Evolutionary conservation across 35 echinoderm and acorn worm species (phyloP), one percentile per base, ranked within the genome.

Genomic region (Chiridota heheva): DNA sequence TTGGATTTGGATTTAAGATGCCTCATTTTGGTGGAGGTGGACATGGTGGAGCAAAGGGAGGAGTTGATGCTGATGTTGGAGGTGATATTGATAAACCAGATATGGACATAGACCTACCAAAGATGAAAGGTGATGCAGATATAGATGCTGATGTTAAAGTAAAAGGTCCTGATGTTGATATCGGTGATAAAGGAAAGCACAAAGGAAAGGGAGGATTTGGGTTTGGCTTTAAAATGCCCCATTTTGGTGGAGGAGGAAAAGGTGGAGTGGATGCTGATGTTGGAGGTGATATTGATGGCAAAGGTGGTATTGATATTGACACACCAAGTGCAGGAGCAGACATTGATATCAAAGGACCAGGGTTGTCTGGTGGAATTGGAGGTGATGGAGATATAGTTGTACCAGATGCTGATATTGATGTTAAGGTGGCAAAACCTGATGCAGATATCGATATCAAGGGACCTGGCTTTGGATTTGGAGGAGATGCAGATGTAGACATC

Each of bases 161-260:
- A 28, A 30, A 82, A 51, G 63, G 36, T 20, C 44, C 45, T 18
- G 63, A 82, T 0, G n/a, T n/a, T n/a, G n/a, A n/a, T n/a, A n/a
- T n/a, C n/a, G n/a, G n/a, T n/a, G n/a, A n/a, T n/a, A 87, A 80
- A 7, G 6, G 25, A 24, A 41, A 22, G 8, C 25, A 30, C 18
- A 76, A 76, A 55, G 57, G 39, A 30, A 76, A 76, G 45, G 68
- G 68, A 71, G 63, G 63, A 42, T 81, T 81, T 81, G 78, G 78
- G 3, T 76, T 49, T 70, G 63, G 80, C 42, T 53, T 82, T 5
- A 82, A 82, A 70, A 42, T 40, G 40, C 63, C 62, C 68, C 40
- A 71, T 43, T 49, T 76, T 49, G 46, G 46, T 36, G 80, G 47
- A 61, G 40, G 40, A 35, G 56, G 44, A 34, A 63, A 51, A 69